A percentile compares a stretch with the other conserved stretches of the same genome.
These are phyloP conservation scores for Aleiodes testaceus DNA, from an alignment of 2,888 invertebrate species.

Conservation along the genomic window DNA sequence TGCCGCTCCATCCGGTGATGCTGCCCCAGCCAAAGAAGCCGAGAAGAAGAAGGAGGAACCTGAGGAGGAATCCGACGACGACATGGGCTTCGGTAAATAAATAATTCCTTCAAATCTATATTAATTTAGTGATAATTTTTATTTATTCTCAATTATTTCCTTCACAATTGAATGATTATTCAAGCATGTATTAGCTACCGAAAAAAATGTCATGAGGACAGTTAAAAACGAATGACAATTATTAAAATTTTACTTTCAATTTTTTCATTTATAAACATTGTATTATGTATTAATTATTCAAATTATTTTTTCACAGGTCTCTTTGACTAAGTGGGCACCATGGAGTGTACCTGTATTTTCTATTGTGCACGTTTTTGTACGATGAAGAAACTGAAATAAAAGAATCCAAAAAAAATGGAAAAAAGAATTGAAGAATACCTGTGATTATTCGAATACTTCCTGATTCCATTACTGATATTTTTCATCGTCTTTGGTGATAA, in stretches of 20 bases:
- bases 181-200: slow-evolving; percentile 78
- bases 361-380: slow-evolving; percentile 50
- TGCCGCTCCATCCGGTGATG: slow-evolving; percentile 79
- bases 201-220: slow-evolving; percentile 51
- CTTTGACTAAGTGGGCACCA: slow-evolving; percentile 78
- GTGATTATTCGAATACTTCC: too few species aligned
- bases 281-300: slow-evolving; percentile 44
- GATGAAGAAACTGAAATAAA: slow-evolving; percentile 47
- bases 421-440: background rate
- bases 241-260: slow-evolving; percentile 38
- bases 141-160: slow-evolving; percentile 45
- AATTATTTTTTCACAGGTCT: slow-evolving; percentile 77
- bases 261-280: slow-evolving; percentile 34
- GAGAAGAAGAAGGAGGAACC: slow-evolving; percentile 87
- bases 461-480: too few species aligned
- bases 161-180: slow-evolving; percentile 74
- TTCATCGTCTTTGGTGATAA: too few species aligned
- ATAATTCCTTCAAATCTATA: slow-evolving; percentile 35
- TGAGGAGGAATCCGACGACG: slow-evolving; percentile 90
- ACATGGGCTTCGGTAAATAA: slow-evolving; percentile 90
- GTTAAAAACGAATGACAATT: slow-evolving; percentile 57
- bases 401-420: slow-evolving; percentile 40
- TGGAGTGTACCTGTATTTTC: slow-evolving; percentile 40
- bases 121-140: slow-evolving; percentile 38
- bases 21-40: slow-evolving; percentile 79